These are phyloP conservation scores for Oscheius sp. DNA, from an alignment of 2,888 invertebrate genomes.

Conservation along the genomic window DNA sequence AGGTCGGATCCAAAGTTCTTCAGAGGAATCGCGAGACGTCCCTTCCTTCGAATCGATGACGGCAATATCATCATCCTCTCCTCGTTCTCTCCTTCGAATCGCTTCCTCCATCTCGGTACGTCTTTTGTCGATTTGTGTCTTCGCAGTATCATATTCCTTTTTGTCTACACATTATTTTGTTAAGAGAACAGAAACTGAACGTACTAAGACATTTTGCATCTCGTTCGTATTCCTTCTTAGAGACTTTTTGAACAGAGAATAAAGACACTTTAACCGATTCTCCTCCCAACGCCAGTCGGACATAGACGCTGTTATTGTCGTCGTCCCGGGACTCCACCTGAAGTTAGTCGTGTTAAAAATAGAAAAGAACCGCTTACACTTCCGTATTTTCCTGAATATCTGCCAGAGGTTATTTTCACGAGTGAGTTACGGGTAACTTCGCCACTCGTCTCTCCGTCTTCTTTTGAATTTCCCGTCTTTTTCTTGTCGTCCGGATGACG, in stretches of 20 bases:
- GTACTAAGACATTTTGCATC: slow-evolving; percentile 60
- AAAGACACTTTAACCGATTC: slow-evolving; percentile 53
- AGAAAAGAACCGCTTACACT: slow-evolving; percentile 30
- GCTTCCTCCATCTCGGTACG: slow-evolving; percentile 16
- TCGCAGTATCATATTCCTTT: slow-evolving; percentile 53
- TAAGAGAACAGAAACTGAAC: slow-evolving; percentile 35
- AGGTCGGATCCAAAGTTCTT: slow-evolving; percentile 52
- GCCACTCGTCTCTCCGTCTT: slow-evolving; percentile 17
- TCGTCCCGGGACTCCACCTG: slow-evolving; percentile 86
- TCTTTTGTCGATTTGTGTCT: slow-evolving; percentile 45
- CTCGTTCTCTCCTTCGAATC: slow-evolving; percentile 1
- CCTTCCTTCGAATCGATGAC: slow-evolving; percentile 21
- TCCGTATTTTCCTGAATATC: slow-evolving; percentile 40
- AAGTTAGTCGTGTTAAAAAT: slow-evolving; percentile 22
- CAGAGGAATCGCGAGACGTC: slow-evolving; percentile 14
- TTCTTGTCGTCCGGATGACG: slow-evolving; percentile 73
- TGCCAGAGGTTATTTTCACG: slow-evolving; percentile 35
- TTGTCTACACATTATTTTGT: slow-evolving; percentile 43
- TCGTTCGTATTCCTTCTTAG: slow-evolving; percentile 82
- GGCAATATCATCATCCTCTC: not conserved
- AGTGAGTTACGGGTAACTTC: slow-evolving; percentile 28
- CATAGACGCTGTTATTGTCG: slow-evolving; percentile 83
- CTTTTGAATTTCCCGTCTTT: slow-evolving; percentile 36
- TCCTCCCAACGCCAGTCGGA: slow-evolving; percentile 56
- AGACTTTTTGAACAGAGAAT: slow-evolving; percentile 82